Conservation (phyloP, 2,797 vertebrate genomes). For the Lycodopsis pacificus region DNA sequence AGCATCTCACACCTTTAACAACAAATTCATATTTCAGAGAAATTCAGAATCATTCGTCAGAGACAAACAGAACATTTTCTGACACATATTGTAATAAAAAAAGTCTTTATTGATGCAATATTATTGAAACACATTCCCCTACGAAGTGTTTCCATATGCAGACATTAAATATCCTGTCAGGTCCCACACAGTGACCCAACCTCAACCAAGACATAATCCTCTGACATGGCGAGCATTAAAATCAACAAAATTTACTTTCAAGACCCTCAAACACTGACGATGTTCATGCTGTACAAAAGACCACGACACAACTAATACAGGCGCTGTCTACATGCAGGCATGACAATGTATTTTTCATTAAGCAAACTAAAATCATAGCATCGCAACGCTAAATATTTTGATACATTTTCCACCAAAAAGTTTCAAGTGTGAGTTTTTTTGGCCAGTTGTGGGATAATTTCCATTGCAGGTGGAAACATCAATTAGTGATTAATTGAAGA, state of each 20-base stretch:
- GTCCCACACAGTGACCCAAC: conserved; percentile 35
- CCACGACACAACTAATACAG: conserved; percentile 29
- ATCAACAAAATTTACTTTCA: conserved; percentile 40
- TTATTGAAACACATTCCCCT: conserved; percentile 37
- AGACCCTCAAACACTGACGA: conserved; percentile 12
- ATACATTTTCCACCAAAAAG: conserved; percentile 21
- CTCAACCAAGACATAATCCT: conserved; percentile 37
- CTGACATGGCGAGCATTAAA: conserved; percentile 28
- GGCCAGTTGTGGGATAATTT: conserved; percentile 71
- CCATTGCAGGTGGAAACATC: conserved; percentile 83
- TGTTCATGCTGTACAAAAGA: conserved; percentile 18
- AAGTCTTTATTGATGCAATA: conserved; percentile 49
- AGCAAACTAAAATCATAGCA: background rate
- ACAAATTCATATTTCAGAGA: background rate
- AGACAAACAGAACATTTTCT: background rate
- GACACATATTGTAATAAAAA: conserved; percentile 36
- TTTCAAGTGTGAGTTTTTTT: conserved; percentile 50
- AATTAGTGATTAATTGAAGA: conserved; percentile 87
- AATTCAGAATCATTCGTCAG: background rate
- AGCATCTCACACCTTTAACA: background rate
- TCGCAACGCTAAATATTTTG: conserved; percentile 12
- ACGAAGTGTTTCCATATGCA: conserved; percentile 43
- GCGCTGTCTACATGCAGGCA: conserved; percentile 4
- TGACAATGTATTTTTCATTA: background rate
- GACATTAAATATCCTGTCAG: conserved; percentile 34